Percentiles rank a stretch among this genome's conserved stretches.
These are phyloP conservation scores for Piaya cayana DNA, from an alignment of 2,113 vertebrate genomes.

Conservation along the genomic window DNA sequence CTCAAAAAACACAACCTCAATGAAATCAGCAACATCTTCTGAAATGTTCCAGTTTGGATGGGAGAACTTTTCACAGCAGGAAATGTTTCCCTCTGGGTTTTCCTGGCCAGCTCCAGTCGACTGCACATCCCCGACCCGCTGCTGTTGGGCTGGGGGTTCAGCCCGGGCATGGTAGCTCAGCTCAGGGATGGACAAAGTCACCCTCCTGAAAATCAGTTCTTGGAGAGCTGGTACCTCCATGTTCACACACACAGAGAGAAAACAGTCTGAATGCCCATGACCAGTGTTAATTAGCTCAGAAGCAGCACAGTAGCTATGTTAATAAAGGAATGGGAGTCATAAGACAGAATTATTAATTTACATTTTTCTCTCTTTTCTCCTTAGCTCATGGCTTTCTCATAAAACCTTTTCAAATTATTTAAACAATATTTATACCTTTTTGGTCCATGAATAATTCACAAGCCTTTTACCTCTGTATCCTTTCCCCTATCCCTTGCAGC, in stretches of 20 bases:
- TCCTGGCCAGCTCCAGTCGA: background rate
- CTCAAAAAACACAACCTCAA: background rate
- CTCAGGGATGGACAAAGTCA: background rate
- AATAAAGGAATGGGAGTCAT: background rate
- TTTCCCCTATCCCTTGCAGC: background rate
- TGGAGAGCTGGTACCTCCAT: rapidly evolving
- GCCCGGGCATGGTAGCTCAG: background rate
- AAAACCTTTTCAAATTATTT: background rate
- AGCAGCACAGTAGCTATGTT: background rate
- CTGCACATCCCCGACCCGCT: background rate
- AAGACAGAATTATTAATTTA: background rate
- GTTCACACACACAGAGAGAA: background rate
- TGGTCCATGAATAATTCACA: background rate
- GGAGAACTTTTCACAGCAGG: background rate
- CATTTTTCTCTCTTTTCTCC: background rate
- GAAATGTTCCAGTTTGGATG: slow-evolving; percentile 29
- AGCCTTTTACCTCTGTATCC: background rate
- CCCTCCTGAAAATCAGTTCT: background rate
- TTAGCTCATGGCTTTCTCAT: background rate
- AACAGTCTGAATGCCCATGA: background rate
- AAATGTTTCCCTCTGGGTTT: slow-evolving; percentile 22
- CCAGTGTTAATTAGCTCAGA: background rate
- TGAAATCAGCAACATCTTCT: background rate
- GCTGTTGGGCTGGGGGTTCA: background rate
- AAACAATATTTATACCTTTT: background rate